phyloP scores from a whole-genome alignment of 2,113 vertebrate species.

The Melospiza georgiana region DNA sequence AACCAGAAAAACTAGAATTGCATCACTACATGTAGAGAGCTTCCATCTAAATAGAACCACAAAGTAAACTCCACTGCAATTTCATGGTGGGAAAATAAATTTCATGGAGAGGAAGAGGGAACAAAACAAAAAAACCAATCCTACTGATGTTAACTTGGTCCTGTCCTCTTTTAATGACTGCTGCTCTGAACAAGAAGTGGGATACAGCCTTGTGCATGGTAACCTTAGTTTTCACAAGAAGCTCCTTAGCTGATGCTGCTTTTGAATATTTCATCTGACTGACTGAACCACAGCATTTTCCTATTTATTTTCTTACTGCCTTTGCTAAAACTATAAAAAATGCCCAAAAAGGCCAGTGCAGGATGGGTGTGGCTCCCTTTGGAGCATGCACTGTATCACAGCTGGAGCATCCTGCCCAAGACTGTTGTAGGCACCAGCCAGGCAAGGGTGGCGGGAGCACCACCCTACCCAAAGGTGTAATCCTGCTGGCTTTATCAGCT shows the following conservation, averaged over 20 bases:
- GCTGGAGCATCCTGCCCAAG: neutral
- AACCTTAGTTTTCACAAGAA: neutral
- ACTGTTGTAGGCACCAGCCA: too few species aligned
- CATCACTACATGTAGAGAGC: neutral
- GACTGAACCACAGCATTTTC: neutral
- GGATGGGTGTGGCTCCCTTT: neutral
- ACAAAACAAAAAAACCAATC: neutral
- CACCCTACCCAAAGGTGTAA: too few species aligned
- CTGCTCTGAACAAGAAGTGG: neutral
- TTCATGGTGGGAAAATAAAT: neutral
- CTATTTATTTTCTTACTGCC: neutral
- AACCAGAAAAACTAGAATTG: neutral
- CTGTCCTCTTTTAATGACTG: neutral
- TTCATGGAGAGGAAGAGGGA: neutral
- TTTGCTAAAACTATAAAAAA: neutral
- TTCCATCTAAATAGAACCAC: neutral
- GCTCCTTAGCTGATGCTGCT: neutral
- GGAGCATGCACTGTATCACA: neutral
- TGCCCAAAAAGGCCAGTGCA: neutral
- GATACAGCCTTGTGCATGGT: neutral
- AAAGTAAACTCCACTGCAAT: neutral
- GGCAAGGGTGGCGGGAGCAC: fast-evolving
- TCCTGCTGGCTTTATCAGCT: neutral
- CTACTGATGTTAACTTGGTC: fast-evolving
- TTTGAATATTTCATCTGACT: neutral